Base-by-base conservation (phyloP, 2,113 vertebrate genomes). In the Osmerus eperlanus region DNA sequence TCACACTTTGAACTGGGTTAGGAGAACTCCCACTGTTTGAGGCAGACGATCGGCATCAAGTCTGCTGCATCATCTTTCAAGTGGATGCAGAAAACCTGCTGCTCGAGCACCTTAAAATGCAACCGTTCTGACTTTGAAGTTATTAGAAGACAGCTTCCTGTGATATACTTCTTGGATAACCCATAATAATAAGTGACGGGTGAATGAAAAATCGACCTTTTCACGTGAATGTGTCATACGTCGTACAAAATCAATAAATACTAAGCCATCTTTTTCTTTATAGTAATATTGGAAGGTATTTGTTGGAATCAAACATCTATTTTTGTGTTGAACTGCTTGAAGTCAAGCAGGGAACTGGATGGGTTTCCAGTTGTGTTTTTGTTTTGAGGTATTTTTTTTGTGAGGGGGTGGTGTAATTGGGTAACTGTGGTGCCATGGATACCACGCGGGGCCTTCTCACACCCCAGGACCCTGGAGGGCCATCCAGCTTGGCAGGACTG, bases 371-470 rank as follows among this genome's bases (percentile, higher is more conserved):
- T 61, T 71, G 56, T 66, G 32, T 28, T 56, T n/a, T n/a, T 18
- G 14, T 56, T 56, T 56, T 61, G 58, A 25, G 64, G 64, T 32
- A 23, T 61, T 51, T 55, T 25, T 13, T 47, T 63, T 32, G 73
- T 36, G 16, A 36, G 61, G 14, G 61, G 15, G 54, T 5, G 62
- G 6, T 64, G 61, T 25, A 21, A 54, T 51, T 23, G 25, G 53
- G 23, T 47, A 47, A 47, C 36, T 7, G 13, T 32, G 61, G 63
- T 32, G 58, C 65, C 52, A 76, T 70, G 58, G 72, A 78, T 77
- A 56, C 68, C 78, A 85, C 73, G 81, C 83, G 68, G 82, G 77
- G 77, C 78, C 79, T 90, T 91, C 88, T 90, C 91, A 88, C 90
- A 86, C 87, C 36, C 25, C 75, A 78, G 85, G 86, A 81, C 86